Conservation (phyloP, 2,113 vertebrate genomes). For the Takifugu flavidus region DNA sequence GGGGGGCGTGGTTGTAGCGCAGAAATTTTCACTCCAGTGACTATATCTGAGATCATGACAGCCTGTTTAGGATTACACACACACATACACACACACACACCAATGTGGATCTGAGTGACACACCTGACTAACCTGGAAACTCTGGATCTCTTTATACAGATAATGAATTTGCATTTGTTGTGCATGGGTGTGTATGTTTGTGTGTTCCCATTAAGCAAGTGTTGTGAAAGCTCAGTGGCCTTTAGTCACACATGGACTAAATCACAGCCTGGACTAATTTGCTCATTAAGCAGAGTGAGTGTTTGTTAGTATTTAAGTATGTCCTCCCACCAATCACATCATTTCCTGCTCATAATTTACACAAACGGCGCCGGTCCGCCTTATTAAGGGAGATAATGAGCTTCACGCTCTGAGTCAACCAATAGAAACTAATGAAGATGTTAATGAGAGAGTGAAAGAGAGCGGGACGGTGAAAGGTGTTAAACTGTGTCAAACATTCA, state of each 20-base stretch:
- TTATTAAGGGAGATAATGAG: slow-evolving; percentile 43
- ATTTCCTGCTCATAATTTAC: slow-evolving; percentile 28
- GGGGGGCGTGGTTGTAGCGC: too few relatives aligned
- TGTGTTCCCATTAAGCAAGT: slow-evolving; percentile 11
- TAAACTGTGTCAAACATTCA: slow-evolving; percentile 14
- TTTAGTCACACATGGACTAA: slow-evolving; percentile 56
- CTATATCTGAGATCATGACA: too few relatives aligned
- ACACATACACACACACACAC: too few relatives aligned
- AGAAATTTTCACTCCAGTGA: too few relatives aligned
- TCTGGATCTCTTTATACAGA: neutral
- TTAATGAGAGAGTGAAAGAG: slow-evolving; percentile 15
- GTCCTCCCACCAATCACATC: slow-evolving; percentile 16
- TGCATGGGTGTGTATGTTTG: neutral
- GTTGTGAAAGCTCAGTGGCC: slow-evolving; percentile 8
- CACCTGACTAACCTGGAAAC: neutral
- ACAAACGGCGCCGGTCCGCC: slow-evolving; percentile 8
- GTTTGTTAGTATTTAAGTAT: slow-evolving; percentile 15
- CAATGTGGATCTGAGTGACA: too few relatives aligned
- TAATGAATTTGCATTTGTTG: neutral
- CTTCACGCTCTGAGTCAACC: slow-evolving; percentile 10
- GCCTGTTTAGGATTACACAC: too few relatives aligned
- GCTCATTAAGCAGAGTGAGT: slow-evolving; percentile 19
- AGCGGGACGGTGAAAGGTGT: slow-evolving; percentile 7
- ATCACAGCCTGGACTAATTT: slow-evolving; percentile 58
- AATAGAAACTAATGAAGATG: slow-evolving; percentile 28